Percentiles rank a stretch among this genome's conserved stretches.
Conservation (phyloP, 2,113 vertebrate species). For the Pituophis catenifer region DNA sequence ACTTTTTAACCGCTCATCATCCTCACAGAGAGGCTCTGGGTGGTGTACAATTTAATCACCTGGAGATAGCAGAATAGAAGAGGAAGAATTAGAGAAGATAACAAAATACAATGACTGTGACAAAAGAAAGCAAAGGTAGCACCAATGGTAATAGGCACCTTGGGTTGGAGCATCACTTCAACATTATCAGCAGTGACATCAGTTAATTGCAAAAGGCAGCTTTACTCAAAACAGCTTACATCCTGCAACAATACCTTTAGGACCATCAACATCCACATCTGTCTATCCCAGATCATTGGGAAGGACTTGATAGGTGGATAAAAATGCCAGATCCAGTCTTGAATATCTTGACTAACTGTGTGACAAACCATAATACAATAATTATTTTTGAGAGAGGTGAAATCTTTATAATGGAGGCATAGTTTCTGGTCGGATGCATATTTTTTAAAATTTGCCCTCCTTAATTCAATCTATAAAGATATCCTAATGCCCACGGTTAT, state of each 20-base stretch:
- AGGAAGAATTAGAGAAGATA: background rate
- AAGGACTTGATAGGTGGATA: background rate
- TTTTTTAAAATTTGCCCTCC: background rate
- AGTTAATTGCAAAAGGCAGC: background rate
- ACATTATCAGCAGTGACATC: background rate
- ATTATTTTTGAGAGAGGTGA: background rate
- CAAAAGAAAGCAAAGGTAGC: background rate
- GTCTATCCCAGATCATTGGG: background rate
- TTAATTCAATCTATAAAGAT: background rate
- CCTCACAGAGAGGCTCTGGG: background rate
- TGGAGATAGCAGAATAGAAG: background rate
- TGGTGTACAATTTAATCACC: background rate
- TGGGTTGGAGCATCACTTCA: background rate
- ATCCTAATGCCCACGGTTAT: background rate
- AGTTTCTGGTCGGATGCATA: background rate
- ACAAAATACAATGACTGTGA: background rate
- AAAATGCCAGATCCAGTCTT: background rate
- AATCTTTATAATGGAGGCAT: background rate
- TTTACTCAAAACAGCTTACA: background rate
- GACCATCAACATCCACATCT: background rate
- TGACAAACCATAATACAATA: background rate
- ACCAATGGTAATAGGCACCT: background rate
- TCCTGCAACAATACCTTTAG: background rate
- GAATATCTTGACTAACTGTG: background rate
- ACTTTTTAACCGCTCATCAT: background rate